phyloP scores from a whole-genome alignment of 2,888 invertebrate genomes.

The Leptopilina drosophilae region DNA sequence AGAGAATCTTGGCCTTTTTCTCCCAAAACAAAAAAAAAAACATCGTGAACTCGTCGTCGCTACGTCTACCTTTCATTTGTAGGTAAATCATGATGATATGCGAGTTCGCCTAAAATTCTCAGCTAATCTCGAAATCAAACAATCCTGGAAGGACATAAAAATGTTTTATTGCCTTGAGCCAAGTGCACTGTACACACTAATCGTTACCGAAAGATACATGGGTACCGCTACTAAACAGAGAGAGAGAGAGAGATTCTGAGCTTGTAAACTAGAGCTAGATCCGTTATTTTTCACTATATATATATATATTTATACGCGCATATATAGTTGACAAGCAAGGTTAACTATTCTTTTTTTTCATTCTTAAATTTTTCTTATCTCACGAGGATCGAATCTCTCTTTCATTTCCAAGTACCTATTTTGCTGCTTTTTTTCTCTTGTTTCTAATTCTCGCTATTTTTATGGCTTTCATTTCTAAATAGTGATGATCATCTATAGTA shows the following conservation, averaged over 20 bases:
- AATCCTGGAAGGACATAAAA: conserved; percentile 73
- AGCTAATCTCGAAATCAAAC: conserved; percentile 77
- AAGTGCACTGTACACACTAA: conserved; percentile 61
- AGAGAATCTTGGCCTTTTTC: conserved; percentile 66
- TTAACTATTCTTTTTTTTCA: conserved; percentile 43
- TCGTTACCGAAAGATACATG: conserved; percentile 62
- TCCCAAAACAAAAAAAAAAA: conserved; percentile 12
- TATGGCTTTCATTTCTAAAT: too few relatives aligned
- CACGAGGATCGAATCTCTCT: conserved; percentile 54
- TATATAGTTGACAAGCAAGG: conserved; percentile 47
- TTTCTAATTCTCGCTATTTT: too few relatives aligned
- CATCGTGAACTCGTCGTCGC: conserved; percentile 51
- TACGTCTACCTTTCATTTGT: conserved; percentile 63
- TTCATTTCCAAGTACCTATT: conserved; percentile 9
- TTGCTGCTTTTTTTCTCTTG: too few relatives aligned
- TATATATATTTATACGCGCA: too few relatives aligned
- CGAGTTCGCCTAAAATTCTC: conserved; percentile 76
- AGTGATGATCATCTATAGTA: too few relatives aligned
- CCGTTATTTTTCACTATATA: conserved; percentile 50
- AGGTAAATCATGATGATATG: conserved; percentile 76
- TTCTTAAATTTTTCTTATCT: conserved; percentile 55
- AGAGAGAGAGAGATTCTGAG: neutral
- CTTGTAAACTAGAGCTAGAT: conserved; percentile 55
- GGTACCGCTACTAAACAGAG: conserved; percentile 57
- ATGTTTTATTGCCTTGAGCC: conserved; percentile 73